Base-by-base conservation (phyloP, 2,113 vertebrate species). In the Gorsachius goisagi region DNA sequence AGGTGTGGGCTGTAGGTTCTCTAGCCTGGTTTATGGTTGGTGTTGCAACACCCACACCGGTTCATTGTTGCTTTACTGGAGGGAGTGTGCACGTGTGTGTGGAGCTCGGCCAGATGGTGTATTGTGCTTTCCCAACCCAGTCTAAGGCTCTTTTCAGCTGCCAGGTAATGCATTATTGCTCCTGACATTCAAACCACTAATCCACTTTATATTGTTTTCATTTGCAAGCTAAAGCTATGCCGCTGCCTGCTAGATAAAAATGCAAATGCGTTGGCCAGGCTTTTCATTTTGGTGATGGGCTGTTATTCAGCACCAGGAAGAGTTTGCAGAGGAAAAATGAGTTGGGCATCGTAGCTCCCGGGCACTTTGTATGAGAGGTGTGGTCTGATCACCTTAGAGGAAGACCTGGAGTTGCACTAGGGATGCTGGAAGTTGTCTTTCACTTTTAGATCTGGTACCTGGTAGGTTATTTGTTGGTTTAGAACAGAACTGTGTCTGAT, bases 311-410 rank as follows among this genome's bases (percentile, higher is more conserved):
- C 13, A 5, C 3, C 0, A 24, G 44, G 19, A 55, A 60, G 53
- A 49, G 37, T 27, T 62, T 32, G 30, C 9, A 6, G 59, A n/a
- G 41, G 62, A 33, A 26, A 33, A 67, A 28, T 1, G 30, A 39
- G 62, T 4, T 22, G 9, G 20, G 71, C 23, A 20, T 27, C 2
- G 2, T 15, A 69, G 66, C 30, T 66, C 1, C 2, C 5, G 3
- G 47, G 47, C 20, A 0, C 32, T 73, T 27, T 2, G 6, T 22
- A 8, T 0, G 2, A 13, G 32, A 30, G 17, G 4, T 2, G 2
- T 1, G 0, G 1, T 28, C 24, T 9, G 35, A 23, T 8, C 19
- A 3, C 39, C 45, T 82, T 23, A 32, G 28, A 32, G 44, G 60
- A 82, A 16, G 49, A 17, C 52, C 21, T 8, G 2, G 88, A 56